These are phyloP conservation scores for Capricornis sumatraensis DNA, from an alignment of 2,113 vertebrate genomes.

Conservation along the genomic window DNA sequence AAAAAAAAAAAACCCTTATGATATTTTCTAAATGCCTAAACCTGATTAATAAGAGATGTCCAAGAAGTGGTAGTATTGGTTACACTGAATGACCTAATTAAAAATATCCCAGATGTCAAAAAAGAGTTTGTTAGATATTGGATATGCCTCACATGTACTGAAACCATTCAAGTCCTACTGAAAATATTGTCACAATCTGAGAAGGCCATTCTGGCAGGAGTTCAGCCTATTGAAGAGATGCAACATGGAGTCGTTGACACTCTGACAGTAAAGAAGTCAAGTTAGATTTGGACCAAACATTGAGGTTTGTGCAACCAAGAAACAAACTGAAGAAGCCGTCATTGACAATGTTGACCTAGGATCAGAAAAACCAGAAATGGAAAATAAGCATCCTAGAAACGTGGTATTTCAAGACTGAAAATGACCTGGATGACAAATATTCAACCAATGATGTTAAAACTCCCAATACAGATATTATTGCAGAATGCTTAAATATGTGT, in stretches of 20 bases:
- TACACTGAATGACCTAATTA: constrained; percentile 74
- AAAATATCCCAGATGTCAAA: constrained; percentile 77
- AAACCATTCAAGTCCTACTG: constrained; percentile 67
- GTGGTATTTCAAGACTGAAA: constrained; percentile 46
- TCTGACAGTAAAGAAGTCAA: constrained; percentile 65
- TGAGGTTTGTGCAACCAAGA: constrained; percentile 26
- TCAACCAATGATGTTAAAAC: constrained; percentile 20
- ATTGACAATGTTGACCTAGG: constrained; percentile 10
- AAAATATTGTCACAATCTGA: constrained; percentile 81
- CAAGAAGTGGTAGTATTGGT: constrained; percentile 60
- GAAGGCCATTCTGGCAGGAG: constrained; percentile 81
- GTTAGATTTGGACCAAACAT: constrained; percentile 46
- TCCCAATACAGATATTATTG: constrained; percentile 63
- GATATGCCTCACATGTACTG: constrained; percentile 80
- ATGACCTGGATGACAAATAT: constrained; percentile 42
- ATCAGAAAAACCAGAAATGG: constrained; percentile 8
- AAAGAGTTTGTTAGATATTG: constrained; percentile 80
- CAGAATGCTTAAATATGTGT: constrained; percentile 81
- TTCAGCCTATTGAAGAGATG: constrained; percentile 83
- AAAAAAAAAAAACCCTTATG: too few relatives aligned
- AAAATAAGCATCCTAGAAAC: constrained; percentile 54
- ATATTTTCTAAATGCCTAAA: constrained; percentile 75
- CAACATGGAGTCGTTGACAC: constrained; percentile 81
- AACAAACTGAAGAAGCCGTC: constrained; percentile 32
- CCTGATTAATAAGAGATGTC: constrained; percentile 75